Evolutionary conservation across 2,797 vertebrate species (phyloP).

Genomic region (Manis pentadactyla): DNA sequence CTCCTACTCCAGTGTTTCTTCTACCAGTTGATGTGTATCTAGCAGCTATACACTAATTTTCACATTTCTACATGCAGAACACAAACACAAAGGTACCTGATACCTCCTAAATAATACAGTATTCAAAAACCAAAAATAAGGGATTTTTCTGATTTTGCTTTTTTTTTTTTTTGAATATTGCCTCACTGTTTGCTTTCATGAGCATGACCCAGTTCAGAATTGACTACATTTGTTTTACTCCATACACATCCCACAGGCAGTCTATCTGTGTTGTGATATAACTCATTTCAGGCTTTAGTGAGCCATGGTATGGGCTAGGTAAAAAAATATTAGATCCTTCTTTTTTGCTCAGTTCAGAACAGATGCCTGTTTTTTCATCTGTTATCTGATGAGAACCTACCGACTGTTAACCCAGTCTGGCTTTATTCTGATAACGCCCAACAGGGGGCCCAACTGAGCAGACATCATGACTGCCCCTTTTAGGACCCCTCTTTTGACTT

Average conservation of each 20-base stretch:
- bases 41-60: neutral
- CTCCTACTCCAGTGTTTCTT: neutral
- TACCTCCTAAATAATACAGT: neutral
- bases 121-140: neutral
- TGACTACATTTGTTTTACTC: neutral
- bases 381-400: neutral
- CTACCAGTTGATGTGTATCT: neutral
- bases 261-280: neutral
- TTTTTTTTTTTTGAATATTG: neutral
- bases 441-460: neutral
- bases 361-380: neutral
- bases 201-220: neutral
- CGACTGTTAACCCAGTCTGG: neutral
- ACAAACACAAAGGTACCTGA: neutral
- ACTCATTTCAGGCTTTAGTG: neutral
- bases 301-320: neutral
- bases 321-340: neutral
- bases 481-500: neutral
- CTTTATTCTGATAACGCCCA: neutral
- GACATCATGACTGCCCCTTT: neutral
- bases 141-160: neutral
- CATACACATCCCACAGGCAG: neutral
- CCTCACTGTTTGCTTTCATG: neutral
- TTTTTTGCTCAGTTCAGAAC: neutral
- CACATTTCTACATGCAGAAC: neutral